A percentile compares a stretch with the other conserved stretches of the same genome.
phyloP scores from a whole-genome alignment of 1,140 invertebrate species.

The Neoseiulus cucumeris region DNA sequence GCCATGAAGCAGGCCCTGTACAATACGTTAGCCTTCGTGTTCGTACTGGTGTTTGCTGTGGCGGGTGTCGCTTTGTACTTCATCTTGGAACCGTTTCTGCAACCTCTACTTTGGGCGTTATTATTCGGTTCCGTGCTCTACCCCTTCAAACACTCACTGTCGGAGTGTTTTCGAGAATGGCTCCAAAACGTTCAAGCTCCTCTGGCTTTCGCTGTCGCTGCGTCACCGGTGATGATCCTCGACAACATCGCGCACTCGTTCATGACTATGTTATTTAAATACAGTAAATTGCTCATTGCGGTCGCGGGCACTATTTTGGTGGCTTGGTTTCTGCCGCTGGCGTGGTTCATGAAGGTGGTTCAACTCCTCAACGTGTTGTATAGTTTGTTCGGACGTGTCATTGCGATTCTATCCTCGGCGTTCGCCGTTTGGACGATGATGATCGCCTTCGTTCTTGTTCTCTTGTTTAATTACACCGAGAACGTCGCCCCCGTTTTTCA shows the following conservation, averaged over 20 bases:
- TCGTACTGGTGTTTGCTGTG: slow-evolving; percentile 41
- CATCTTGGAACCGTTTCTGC: slow-evolving; percentile 69
- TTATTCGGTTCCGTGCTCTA: slow-evolving; percentile 71
- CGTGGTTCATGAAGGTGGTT: slow-evolving; percentile 23
- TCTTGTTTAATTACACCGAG: slow-evolving; percentile 15
- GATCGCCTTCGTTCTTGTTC: slow-evolving; percentile 18
- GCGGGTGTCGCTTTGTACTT: slow-evolving; percentile 57
- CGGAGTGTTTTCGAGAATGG: slow-evolving; percentile 47
- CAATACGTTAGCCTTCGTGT: slow-evolving; percentile 53
- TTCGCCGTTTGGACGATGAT: slow-evolving; percentile 16
- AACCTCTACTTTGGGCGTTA: slow-evolving; percentile 77
- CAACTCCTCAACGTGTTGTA: slow-evolving; percentile 16
- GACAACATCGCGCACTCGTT: slow-evolving; percentile 47
- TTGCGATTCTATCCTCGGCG: neutral
- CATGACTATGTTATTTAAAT: slow-evolving; percentile 29
- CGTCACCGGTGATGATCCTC: slow-evolving; percentile 48
- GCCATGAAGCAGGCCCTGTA: slow-evolving; percentile 68
- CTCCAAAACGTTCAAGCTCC: slow-evolving; percentile 31
- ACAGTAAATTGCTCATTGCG: slow-evolving; percentile 24
- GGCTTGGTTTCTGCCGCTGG: slow-evolving; percentile 26
- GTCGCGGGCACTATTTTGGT: slow-evolving; percentile 24
- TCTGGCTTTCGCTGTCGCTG: slow-evolving; percentile 40
- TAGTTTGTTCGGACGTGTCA: neutral
- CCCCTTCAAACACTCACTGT: slow-evolving; percentile 58
- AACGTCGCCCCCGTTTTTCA: neutral